Evolutionary conservation across 2,113 vertebrate genomes (phyloP), one percentile per base, ranked within the genome.

Genomic region (Porphyrio hochstetteri): DNA sequence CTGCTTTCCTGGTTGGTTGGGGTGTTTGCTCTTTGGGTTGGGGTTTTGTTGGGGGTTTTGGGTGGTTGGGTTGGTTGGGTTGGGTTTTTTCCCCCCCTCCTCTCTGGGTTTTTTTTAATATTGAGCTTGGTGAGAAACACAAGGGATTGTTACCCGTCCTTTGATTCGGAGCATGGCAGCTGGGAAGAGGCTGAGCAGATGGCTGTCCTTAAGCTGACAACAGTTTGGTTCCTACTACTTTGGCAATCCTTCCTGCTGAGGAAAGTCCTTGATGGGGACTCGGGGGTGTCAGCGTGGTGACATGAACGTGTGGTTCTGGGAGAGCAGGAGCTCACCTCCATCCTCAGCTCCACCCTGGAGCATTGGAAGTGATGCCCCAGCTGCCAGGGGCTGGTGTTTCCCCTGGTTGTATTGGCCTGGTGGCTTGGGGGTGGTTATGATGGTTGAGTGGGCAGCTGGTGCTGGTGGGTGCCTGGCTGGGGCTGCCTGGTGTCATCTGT

Each of bases 171-270:
- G 90, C 82, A 88, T 74, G 95, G 95, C 95, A 93, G 95, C 90
- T 88, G 93, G 88, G 82, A 80, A 86, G 90, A 97, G 82, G 59
- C 96, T 95, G 93, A 95, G 92, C 92, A 95, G 90, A 95, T 96
- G 94, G 87, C 92, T 92, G 92, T 79, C 95, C 93, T 91, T 78
- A 90, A 96, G 92, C 90, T 94, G 95, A 95, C 93, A 96, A 84
- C 95, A 88, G 8, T 95, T 93, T 76, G 88, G 90, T 93, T 96
- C 95, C 95, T 96, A 93, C 95, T 96, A 84, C 90, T 96, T 96
- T 96, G 95, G 95, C 95, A 95, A 55, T 56, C 72, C 60, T 93
- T 25, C 2, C 91, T 56, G 77, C 86, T 0, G 15, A 92, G 88
- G 90, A 82, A 61, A 84, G 90, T 68, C 93, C 86, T 79, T 36